Evolutionary conservation across 2,113 vertebrate species (phyloP).

Genomic region (Equus quagga): DNA sequence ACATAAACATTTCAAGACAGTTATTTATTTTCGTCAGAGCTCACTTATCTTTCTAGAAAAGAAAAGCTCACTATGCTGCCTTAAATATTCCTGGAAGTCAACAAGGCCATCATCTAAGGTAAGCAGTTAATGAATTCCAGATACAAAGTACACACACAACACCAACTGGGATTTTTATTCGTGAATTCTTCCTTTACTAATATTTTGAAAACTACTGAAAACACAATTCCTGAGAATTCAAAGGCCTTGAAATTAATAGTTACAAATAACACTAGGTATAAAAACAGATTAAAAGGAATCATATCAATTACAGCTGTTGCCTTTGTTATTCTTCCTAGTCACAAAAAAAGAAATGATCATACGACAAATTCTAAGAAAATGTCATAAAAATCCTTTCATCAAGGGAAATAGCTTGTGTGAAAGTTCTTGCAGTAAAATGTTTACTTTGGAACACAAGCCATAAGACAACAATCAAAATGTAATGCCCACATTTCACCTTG

Average conservation of each 20-base stretch:
- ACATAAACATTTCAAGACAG: not conserved
- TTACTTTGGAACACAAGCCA: not conserved
- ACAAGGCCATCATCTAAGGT: not conserved
- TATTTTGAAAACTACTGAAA: not conserved
- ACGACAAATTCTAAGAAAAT: not conserved
- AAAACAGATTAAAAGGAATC: not conserved
- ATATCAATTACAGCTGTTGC: not conserved
- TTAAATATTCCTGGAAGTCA: not conserved
- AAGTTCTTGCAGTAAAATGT: not conserved
- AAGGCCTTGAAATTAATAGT: not conserved
- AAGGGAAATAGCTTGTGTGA: not conserved
- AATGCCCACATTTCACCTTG: not conserved
- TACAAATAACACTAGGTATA: not conserved
- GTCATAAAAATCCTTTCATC: not conserved
- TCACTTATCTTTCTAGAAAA: not conserved
- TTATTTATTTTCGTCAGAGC: not conserved
- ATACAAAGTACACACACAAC: rapidly evolving
- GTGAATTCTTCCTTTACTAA: not conserved
- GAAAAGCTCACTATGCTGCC: not conserved
- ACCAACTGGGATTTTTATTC: not conserved
- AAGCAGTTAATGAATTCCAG: not conserved
- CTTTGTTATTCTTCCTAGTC: not conserved
- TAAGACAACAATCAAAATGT: not conserved
- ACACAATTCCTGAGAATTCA: not conserved
- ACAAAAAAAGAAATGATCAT: not conserved